Evolutionary conservation across 2,113 vertebrate species (phyloP), one percentile per base, ranked within the genome.

Genomic region (Semnornis frantzii): DNA sequence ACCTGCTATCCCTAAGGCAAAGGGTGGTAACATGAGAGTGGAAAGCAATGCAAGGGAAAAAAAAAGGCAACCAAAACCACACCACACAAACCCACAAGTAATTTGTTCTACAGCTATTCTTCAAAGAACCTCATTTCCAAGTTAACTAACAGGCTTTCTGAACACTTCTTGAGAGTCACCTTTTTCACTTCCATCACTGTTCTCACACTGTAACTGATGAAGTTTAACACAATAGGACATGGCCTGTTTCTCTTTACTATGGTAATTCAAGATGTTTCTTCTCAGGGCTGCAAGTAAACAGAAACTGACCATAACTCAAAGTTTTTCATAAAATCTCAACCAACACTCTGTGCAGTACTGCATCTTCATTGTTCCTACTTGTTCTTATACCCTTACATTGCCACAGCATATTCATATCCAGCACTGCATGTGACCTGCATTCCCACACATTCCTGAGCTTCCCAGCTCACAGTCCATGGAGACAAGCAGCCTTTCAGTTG

Each of bases 1-100:
- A 77, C 46, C 52, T 87, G 57, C 42, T 91, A 92, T 59, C 42
- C 59, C 42, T 83, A 80, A 85, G 80, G 82, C 66, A 87, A 87
- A 78, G 1, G 0, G 44, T 72, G 9, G 63, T 54, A 75, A 91
- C 7, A 64, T 15, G 19, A 82, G 60, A 77, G 31, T 20, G 30
- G 59, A 21, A 92, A 85, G 46, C 8, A 82, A 82, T n/a, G 30
- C 73, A 50, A 82, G 78, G 19, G 6, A 21, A 27, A 15, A 10
- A 2, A 1, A 2, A 1, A 1, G 0, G 15, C 16, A 46, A 46
- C 16, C 16, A 6, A 46, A 46, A 46, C 16, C 44, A 46, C 44
- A 46, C 15, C 44, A 46, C 44, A 46, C 17, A 18, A 18, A 16
- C 16, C 44, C 44, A 46, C 44, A 39, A 58, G 19, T 15, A 48